Conservation (phyloP, 2,888 invertebrate species). For the Lepidochitona cinerea region DNA sequence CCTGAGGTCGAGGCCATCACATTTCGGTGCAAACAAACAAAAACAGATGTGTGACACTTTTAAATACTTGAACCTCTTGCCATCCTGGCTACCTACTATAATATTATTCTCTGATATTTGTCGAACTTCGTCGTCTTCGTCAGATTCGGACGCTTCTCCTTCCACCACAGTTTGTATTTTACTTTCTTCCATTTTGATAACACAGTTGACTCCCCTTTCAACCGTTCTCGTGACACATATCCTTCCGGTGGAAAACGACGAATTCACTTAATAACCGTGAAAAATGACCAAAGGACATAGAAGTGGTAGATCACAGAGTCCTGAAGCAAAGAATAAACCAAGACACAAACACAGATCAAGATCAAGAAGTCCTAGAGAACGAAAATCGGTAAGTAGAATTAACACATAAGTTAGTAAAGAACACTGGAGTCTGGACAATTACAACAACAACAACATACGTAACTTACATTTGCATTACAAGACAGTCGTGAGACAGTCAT, state of each 20-base stretch:
- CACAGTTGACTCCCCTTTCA: too few species aligned
- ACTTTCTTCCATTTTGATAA: not conserved
- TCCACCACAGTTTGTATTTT: constrained; percentile 7
- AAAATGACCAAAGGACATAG: not conserved
- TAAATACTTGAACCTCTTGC: too few species aligned
- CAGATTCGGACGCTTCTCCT: constrained; percentile 12
- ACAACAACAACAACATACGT: too few species aligned
- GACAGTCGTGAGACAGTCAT: too few species aligned
- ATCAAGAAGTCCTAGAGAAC: constrained; percentile 1
- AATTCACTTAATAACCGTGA: too few species aligned
- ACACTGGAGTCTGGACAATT: not conserved
- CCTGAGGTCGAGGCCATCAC: too few species aligned
- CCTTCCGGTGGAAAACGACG: too few species aligned
- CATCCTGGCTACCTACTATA: too few species aligned
- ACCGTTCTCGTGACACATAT: not conserved
- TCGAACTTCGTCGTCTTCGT: constrained; percentile 10
- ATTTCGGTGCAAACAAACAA: too few species aligned
- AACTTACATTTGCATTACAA: too few species aligned
- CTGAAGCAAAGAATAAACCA: not conserved
- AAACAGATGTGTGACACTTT: too few species aligned
- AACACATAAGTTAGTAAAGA: not conserved
- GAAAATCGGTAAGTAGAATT: not conserved
- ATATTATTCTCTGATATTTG: not conserved
- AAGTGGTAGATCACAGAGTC: not conserved
- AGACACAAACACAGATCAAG: not conserved